These are phyloP conservation scores for Macroramphosus scolopax DNA, from an alignment of 2,797 vertebrate genomes.

Conservation along the genomic window DNA sequence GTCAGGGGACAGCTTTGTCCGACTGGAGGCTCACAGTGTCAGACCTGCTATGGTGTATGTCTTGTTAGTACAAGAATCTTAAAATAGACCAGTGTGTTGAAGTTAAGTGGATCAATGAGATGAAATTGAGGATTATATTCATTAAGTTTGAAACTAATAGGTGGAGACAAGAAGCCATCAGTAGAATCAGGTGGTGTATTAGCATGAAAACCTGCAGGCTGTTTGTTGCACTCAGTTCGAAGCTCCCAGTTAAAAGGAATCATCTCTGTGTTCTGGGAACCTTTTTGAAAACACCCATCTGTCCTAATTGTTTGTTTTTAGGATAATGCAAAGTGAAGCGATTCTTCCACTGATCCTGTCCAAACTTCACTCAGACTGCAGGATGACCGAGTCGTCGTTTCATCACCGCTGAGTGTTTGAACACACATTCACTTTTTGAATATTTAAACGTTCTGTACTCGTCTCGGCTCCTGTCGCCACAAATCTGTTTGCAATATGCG, in stretches of 20 bases:
- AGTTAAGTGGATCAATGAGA: too few relatives aligned
- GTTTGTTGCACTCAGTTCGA: too few relatives aligned
- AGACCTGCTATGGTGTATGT: too few relatives aligned
- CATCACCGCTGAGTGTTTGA: constrained; percentile 1
- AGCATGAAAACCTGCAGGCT: too few relatives aligned
- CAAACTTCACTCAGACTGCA: too few relatives aligned
- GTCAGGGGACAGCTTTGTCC: too few relatives aligned
- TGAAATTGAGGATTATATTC: too few relatives aligned
- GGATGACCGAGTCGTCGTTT: constrained; percentile 7
- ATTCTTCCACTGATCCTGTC: constrained; percentile 33
- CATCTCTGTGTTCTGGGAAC: constrained; percentile 17
- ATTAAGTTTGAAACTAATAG: neutral
- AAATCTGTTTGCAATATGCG: constrained; percentile 26
- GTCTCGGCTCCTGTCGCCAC: neutral
- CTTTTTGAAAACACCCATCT: constrained; percentile 15
- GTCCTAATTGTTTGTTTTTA: constrained; percentile 28
- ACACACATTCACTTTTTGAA: constrained; percentile 30
- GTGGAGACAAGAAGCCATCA: neutral
- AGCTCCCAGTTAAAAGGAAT: too few relatives aligned
- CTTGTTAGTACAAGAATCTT: too few relatives aligned
- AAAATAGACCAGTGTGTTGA: too few relatives aligned
- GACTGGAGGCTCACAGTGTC: too few relatives aligned
- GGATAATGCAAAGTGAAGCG: constrained; percentile 19
- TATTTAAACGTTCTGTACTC: too few relatives aligned
- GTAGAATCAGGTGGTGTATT: constrained; percentile 16